These are phyloP conservation scores for Phocides pigmalion DNA, from an alignment of 1,140 invertebrate genomes.

Conservation along the genomic window DNA sequence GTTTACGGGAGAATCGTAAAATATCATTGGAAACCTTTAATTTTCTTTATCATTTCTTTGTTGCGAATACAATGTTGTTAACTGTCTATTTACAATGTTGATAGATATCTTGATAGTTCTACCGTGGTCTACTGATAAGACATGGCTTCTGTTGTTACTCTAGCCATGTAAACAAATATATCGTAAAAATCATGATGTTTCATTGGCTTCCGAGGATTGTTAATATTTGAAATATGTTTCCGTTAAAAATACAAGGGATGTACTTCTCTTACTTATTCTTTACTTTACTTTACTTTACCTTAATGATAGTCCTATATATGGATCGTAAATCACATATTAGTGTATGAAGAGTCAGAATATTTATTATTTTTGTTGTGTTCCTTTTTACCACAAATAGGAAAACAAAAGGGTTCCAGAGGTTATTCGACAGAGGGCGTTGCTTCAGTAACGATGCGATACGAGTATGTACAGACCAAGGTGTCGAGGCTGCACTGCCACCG, in stretches of 20 bases:
- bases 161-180: too few relatives aligned
- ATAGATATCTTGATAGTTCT: constrained; percentile 46
- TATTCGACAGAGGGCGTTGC: constrained; percentile 33
- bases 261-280: too few relatives aligned
- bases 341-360: too few relatives aligned
- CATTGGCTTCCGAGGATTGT: too few relatives aligned
- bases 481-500: constrained; percentile 74
- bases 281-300: too few relatives aligned
- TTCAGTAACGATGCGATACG: constrained; percentile 9
- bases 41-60: constrained; percentile 78
- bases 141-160: not conserved
- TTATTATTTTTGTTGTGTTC: too few relatives aligned
- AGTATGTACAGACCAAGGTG: constrained; percentile 50
- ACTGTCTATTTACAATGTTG: constrained; percentile 62
- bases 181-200: too few relatives aligned
- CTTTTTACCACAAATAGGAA: not conserved
- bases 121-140: not conserved
- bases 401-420: constrained; percentile 9
- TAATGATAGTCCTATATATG: too few relatives aligned
- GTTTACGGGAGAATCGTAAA: constrained; percentile 71
- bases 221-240: too few relatives aligned
- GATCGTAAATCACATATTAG: too few relatives aligned
- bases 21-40: constrained; percentile 78
- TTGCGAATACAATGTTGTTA: constrained; percentile 66
- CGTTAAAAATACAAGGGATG: too few relatives aligned